Evolutionary conservation across 2,888 invertebrate species (phyloP), one percentile per base, ranked within the genome.

Genomic region (Trichopoda pennipes): DNA sequence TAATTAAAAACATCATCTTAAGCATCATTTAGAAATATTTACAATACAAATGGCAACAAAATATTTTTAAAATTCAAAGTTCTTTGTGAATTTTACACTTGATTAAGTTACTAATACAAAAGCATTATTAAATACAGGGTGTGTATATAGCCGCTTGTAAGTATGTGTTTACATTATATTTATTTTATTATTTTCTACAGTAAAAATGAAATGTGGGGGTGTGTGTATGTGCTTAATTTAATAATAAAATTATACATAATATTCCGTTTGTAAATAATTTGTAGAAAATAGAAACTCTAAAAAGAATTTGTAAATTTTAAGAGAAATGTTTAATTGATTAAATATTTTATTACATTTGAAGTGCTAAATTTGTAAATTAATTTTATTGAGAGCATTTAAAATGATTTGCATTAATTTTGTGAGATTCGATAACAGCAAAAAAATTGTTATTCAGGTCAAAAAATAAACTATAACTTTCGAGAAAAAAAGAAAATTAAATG

Each of bases 31-130:
- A 3, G 0, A 14, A 42, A 32, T 55, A n/a, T 32, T 55, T 55
- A 10, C 7, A 10, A 6, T 17, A 35, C 3, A 58, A 58, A 17
- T 47, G 44, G 23, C 47, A 61, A 44, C 10, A 56, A 19, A 4
- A 56, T 9, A 10, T 69, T 17, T 12, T 6, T 35, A 56, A 4
- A 53, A 60, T n/a, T 44, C 35, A 12, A 53, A 32, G 32, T 32
- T 32, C 66, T 61, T 47, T 61, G 17, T 73, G 49, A 38, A 73
- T 68, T 73, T 68, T 55, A 55, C 79, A 73, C 55, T 61, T 68
- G 61, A 79, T 55, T 79, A 28, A 47, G 68, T 73, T 61, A 60
- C 23, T 58, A 55, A 55, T 55, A 17, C 17, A 28, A 53, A 7
- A 28, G 7, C 28, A 8, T 28, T 28, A 28, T 60, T 73, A 53